A percentile compares a stretch with the other conserved stretches of the same genome.
Conservation (phyloP, 2,888 invertebrate species). For the Celastrina argiolus region DNA sequence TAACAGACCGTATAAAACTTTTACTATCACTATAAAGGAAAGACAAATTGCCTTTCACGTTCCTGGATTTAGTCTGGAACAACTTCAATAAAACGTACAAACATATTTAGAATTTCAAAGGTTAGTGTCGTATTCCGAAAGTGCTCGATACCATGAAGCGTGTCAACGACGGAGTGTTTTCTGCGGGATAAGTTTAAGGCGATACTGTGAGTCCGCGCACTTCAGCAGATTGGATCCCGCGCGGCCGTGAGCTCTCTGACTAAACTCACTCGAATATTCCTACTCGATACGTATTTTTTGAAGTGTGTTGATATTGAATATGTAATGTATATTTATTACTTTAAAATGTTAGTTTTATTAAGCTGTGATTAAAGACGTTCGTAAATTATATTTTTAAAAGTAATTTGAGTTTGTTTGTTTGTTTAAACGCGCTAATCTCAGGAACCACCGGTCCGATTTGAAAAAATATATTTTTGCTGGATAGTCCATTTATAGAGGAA, state of each 20-base stretch:
- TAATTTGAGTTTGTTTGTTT: too few relatives aligned
- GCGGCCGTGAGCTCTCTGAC: slow-evolving; percentile 45
- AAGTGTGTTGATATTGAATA: too few relatives aligned
- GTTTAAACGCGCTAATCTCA: too few relatives aligned
- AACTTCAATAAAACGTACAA: slow-evolving; percentile 14
- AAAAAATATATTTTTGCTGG: too few relatives aligned
- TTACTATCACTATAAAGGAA: background rate
- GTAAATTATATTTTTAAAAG: too few relatives aligned
- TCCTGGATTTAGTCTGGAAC: background rate
- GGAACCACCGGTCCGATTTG: too few relatives aligned
- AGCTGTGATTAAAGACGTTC: too few relatives aligned
- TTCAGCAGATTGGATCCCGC: slow-evolving; percentile 65
- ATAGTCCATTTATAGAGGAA: too few relatives aligned
- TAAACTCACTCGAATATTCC: slow-evolving; percentile 20
- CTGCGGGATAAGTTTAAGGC: slow-evolving; percentile 61
- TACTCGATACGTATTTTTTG: slow-evolving; percentile 8
- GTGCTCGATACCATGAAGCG: slow-evolving; percentile 35
- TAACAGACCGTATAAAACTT: too few relatives aligned
- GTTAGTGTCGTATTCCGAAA: slow-evolving; percentile 14
- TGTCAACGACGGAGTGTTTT: slow-evolving; percentile 68
- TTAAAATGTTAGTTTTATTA: too few relatives aligned
- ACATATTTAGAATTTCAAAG: slow-evolving; percentile 14
- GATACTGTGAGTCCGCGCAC: slow-evolving; percentile 52
- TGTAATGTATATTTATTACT: background rate
- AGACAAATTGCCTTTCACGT: background rate